Base-by-base conservation (phyloP, 2,113 vertebrate species). In the Osmerus mordax region DNA sequence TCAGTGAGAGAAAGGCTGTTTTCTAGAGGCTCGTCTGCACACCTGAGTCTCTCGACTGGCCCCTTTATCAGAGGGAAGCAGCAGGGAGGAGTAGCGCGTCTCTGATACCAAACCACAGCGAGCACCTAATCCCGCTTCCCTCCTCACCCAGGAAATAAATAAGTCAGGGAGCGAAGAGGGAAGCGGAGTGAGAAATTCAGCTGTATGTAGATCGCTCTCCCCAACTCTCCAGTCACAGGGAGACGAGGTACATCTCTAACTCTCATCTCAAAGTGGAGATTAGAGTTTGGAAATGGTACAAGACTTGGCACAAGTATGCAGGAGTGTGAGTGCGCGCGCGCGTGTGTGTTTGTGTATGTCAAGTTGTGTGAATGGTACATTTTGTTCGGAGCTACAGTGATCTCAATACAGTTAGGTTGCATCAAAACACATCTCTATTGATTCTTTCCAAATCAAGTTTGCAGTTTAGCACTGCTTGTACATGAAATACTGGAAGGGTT, bases 61-160 rank as follows among this genome's bases (percentile, higher is more conserved):
- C 86, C 78, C 85, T 90, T 91, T 90, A 90, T 91, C 90, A 87
- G 86, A 72, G 78, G 69, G 21, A 70, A 86, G 86, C 90, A 90
- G 90, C 88, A 89, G 87, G 82, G 87, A 79, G 86, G 87, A 88
- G 87, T 82, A 89, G 86, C 87, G 88, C 83, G 86, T 80, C 84
- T 89, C 87, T 79, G 90, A 90, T 90, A 88, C 87, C 74, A 18
- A 9, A 3, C 78, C 76, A 68, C 81, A 51, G 80, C 87, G 81
- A 72, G 79, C 81, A 76, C 83, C 84, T 88, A 85, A 88, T 88
- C 89, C 88, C 59, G 78, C 86, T 82, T 82, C 75, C 83, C 78
- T 84, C 81, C 4, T 19, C 72, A 76, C 79, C 87, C 85, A 84
- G 87, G 62, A 89, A 89, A 86, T 80, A 87, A 84, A 87, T 85